A percentile compares a stretch with the other conserved stretches of the same genome.
Evolutionary conservation across 92 coral and sea anemone species (phyloP).

Genomic region (Anthopleura xanthogrammica): DNA sequence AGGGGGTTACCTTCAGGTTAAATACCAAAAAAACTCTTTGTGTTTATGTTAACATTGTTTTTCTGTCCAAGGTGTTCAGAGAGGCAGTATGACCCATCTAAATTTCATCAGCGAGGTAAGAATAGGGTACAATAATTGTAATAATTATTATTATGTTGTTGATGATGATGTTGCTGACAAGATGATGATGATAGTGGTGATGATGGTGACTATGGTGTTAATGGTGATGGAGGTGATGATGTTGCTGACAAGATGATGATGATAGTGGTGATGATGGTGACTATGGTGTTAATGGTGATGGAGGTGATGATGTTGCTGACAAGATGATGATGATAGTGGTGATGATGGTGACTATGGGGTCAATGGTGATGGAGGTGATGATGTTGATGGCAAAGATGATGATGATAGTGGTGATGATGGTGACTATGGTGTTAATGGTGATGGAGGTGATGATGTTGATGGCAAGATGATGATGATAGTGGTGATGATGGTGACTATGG

Average conservation of each 20-base stretch:
- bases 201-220: background rate
- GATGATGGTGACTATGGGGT: background rate
- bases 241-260: too few relatives aligned
- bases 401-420: background rate
- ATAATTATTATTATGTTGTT: too few relatives aligned
- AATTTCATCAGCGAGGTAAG: conserved; percentile 87
- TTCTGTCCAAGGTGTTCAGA: conserved; percentile 73
- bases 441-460: background rate
- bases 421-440: background rate
- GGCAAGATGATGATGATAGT: background rate
- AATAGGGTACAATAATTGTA: too few relatives aligned
- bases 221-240: background rate
- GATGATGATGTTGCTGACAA: too few relatives aligned
- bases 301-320: too few relatives aligned
- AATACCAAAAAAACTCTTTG: too few relatives aligned
- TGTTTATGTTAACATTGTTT: too few relatives aligned
- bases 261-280: background rate
- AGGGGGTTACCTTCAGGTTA: too few relatives aligned
- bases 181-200: too few relatives aligned
- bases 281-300: background rate
- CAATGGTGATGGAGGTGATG: background rate
- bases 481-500: too few relatives aligned
- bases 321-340: background rate
- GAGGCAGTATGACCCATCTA: conserved; percentile 85
- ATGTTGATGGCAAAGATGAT: too few relatives aligned